phyloP scores from a whole-genome alignment of 2,888 invertebrate genomes.

The Dioctria rufipes region DNA sequence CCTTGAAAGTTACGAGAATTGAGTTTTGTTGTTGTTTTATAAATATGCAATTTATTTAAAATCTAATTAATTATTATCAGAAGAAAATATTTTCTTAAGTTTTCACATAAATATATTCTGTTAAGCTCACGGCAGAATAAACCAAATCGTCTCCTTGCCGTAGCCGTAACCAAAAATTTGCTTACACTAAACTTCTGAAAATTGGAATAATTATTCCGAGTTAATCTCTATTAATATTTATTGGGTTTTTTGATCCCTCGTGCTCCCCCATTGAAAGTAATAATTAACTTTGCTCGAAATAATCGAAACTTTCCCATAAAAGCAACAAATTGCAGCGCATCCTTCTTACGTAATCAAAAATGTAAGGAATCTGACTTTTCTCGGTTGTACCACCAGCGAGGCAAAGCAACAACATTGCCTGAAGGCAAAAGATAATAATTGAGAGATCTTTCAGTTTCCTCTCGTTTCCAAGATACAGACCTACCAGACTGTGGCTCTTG shows the following conservation, averaged over 20 bases:
- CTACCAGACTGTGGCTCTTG: background rate
- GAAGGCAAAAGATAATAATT: background rate
- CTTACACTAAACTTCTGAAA: background rate
- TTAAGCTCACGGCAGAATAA: no score
- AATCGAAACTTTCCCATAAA: background rate
- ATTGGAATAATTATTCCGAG: conserved; percentile 43
- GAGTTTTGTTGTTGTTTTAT: no score
- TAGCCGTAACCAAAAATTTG: background rate
- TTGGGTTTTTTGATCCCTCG: conserved; percentile 23
- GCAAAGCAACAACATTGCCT: background rate
- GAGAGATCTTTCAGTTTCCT: background rate
- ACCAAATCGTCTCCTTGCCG: no score
- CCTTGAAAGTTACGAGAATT: no score
- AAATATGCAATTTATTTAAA: no score
- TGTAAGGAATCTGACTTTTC: background rate
- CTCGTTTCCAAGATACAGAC: background rate
- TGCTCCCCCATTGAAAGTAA: background rate
- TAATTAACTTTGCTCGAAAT: background rate
- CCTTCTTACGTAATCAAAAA: background rate
- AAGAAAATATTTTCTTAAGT: no score
- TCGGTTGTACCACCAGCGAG: no score
- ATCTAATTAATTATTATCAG: no score
- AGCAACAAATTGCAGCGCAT: background rate
- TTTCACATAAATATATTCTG: no score
- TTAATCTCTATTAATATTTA: conserved; percentile 53